Evolutionary conservation across 2,797 vertebrate species (phyloP).

Genomic region (Paguma larvata): DNA sequence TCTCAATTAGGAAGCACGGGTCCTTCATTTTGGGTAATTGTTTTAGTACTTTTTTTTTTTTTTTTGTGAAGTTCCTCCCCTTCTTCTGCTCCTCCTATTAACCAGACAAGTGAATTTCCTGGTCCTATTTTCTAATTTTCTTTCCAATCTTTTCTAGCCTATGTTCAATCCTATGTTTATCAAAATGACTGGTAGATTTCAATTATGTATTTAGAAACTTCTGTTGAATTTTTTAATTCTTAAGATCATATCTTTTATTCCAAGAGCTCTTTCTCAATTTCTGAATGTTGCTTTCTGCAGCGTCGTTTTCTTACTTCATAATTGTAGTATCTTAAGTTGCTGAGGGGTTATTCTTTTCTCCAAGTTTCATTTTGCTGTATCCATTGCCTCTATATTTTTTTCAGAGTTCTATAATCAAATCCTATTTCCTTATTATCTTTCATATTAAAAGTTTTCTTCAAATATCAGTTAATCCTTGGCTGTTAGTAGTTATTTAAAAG

Average conservation of each 20-base stretch:
- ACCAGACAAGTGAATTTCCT: neutral
- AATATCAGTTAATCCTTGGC: neutral
- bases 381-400: neutral
- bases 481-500: neutral
- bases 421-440: neutral
- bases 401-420: neutral
- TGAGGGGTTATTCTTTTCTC: neutral
- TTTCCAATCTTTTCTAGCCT: neutral
- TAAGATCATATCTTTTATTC: neutral
- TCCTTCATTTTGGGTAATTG: neutral
- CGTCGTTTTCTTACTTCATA: neutral
- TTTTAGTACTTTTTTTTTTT: neutral
- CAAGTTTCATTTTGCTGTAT: neutral
- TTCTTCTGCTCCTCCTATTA: neutral
- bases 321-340: neutral
- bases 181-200: neutral
- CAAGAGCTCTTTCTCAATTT: neutral
- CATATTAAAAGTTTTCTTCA: neutral
- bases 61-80: neutral
- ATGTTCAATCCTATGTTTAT: neutral
- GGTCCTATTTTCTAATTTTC: neutral
- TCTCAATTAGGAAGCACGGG: neutral
- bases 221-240: constrained; percentile 30
- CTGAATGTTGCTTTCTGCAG: neutral
- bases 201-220: neutral